Percentiles rank a stretch among this genome's conserved stretches.
Evolutionary conservation across 2,797 vertebrate genomes (phyloP).

Genomic region (Alosa sapidissima): DNA sequence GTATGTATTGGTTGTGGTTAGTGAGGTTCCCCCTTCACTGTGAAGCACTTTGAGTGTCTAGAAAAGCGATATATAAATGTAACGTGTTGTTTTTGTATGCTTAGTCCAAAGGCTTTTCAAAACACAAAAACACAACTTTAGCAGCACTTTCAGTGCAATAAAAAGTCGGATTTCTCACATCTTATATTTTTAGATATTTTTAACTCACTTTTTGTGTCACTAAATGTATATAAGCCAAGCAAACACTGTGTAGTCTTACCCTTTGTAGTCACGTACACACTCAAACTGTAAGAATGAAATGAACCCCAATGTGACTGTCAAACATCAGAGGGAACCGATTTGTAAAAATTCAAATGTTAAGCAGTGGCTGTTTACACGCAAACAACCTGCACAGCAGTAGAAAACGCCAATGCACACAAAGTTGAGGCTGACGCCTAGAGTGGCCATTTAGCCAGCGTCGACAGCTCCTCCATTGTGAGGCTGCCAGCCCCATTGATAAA

Average conservation of each 20-base stretch:
- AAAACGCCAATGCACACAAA: neutral
- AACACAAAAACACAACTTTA: neutral
- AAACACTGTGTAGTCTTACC: neutral
- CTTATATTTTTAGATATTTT: neutral
- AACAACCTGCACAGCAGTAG: slow-evolving; percentile 1
- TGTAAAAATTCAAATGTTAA: slow-evolving; percentile 20
- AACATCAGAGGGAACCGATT: neutral
- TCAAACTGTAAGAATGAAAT: neutral
- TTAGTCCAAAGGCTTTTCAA: neutral
- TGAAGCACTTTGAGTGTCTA: too few species aligned
- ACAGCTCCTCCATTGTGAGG: slow-evolving; percentile 51
- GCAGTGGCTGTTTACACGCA: slow-evolving; percentile 37
- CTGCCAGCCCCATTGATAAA: slow-evolving; percentile 53
- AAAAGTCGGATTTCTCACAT: neutral
- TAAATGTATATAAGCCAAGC: neutral
- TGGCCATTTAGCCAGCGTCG: slow-evolving; percentile 43
- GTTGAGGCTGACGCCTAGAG: neutral
- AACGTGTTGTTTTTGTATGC: too few species aligned
- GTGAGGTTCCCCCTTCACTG: too few species aligned
- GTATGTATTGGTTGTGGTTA: neutral
- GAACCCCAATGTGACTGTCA: slow-evolving; percentile 9
- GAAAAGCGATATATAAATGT: too few species aligned
- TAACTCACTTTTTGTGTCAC: neutral
- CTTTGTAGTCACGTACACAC: neutral
- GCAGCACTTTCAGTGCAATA: neutral